Percentiles rank a stretch among this genome's conserved stretches.
Conservation (phyloP, 2,888 invertebrate species). For the Polymixis lichenea region DNA sequence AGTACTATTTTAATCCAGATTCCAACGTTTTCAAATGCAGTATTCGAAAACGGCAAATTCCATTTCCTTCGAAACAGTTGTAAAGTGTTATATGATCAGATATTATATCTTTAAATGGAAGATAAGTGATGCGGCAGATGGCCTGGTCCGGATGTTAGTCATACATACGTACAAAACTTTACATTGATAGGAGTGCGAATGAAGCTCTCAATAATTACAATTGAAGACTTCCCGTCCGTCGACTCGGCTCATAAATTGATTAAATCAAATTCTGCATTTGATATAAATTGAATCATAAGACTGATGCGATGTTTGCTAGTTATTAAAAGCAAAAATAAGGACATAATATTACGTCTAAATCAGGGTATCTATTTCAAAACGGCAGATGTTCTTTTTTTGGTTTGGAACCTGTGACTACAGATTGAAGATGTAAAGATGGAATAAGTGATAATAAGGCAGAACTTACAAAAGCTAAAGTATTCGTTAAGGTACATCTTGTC, state of each 20-base stretch:
- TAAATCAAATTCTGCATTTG: slow-evolving; percentile 71
- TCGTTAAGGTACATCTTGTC: too few relatives aligned
- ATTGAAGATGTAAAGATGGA: not conserved
- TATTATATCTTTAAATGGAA: slow-evolving; percentile 75
- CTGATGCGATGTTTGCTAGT: slow-evolving; percentile 1
- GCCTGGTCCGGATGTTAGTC: slow-evolving; percentile 86
- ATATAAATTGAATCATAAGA: slow-evolving; percentile 48
- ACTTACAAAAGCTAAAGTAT: not conserved
- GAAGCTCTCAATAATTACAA: slow-evolving; percentile 83
- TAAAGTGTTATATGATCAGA: slow-evolving; percentile 69
- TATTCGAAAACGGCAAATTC: too few relatives aligned
- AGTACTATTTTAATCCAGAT: not conserved
- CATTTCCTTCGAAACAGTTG: slow-evolving; percentile 1
- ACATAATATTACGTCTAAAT: not conserved
- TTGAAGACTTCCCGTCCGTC: slow-evolving; percentile 88
- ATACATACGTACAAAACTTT: slow-evolving; percentile 75
- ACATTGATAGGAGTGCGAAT: slow-evolving; percentile 81
- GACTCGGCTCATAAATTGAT: slow-evolving; percentile 73
- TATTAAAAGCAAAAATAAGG: not conserved
- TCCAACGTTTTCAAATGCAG: not conserved
- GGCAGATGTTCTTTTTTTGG: not conserved
- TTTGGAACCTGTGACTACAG: not conserved
- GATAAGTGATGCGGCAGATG: slow-evolving; percentile 82
- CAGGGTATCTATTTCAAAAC: not conserved
- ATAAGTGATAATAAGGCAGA: not conserved